Base-by-base conservation (phyloP, 2,888 invertebrate genomes). In the Lomographa bimaculata region DNA sequence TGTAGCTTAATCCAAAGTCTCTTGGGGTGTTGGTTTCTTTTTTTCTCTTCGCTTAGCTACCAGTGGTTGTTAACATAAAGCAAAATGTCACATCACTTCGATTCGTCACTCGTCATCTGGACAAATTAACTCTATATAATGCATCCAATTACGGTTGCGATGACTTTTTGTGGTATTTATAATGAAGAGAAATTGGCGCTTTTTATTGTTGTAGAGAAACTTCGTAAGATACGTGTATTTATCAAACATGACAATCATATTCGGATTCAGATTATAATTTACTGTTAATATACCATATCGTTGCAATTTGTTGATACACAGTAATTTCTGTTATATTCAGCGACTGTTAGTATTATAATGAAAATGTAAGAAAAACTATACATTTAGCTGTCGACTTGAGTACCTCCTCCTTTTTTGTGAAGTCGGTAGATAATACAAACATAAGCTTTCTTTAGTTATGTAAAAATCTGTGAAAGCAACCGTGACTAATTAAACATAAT, bases 91-190 rank as follows among this genome's bases (percentile, higher is more conserved):
- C 9, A 20, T 8, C 25, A 21, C 20, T 26, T 25, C 17, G 19
- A 21, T 20, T 29, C 25, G 17, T 11, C 25, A 17, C n/a, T 34
- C 23, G 11, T 40, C 23, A 16, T 17, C 28, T 29, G 24, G n/a
- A 30, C 35, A 25, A 35, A 35, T 35, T 35, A 28, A 20, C 20
- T 41, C 8, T 28, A 28, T n/a, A n/a, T 29, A 34, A 34, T 34
- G 14, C 16, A 30, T 21, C 17, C 35, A 41, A 35, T 21, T 29
- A 41, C 25, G 11, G 7, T 2, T 24, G 20, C 12, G 25, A 29
- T 20, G 16, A 17, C 11, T 19, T 30, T 40, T 39, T 27, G 21
- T 24, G n/a, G 28, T 12, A 28, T 17, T 34, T 11, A 9, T 24
- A 29, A 37, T 24, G 24, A 37, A 29, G 37, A 5, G 29, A 29